Evolutionary conservation across 2,888 invertebrate species (phyloP), one percentile per base, ranked within the genome.

Genomic region (Drosophila incognita): DNA sequence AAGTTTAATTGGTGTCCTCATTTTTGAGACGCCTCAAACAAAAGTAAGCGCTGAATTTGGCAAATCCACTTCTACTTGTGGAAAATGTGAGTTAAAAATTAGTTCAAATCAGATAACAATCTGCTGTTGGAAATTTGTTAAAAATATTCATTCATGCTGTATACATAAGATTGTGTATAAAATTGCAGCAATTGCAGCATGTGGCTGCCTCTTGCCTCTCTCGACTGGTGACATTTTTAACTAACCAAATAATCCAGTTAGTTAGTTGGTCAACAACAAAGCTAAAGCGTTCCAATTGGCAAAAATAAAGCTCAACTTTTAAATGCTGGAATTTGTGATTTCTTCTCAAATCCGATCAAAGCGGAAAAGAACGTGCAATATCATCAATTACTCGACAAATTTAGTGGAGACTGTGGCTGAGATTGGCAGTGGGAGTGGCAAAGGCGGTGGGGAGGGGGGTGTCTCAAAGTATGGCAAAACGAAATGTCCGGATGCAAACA

Each of bases 401-500:
- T 90, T 86, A 84, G 79, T 88, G 48, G 54, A n/a, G 61, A 48
- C 46, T 24, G 60, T 42, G 49, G 48, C 53, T 49, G 49, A 54
- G 61, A 64, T 35, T 38, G 67, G 38, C 51, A 60, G 29, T 46
- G 59, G n/a, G 24, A 21, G 60, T 8, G 1, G 52, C 1, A 15
- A 13, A 11, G 8, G n/a, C n/a, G 6, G 24, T 21, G 21, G 21
- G 38, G 2, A 11, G 29, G 27, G 13, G 46, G 15, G 21, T 24
- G 15, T 15, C 24, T 15, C 21, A 38, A 29, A 38, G 65, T 61
- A 57, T 58, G 82, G 70, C 69, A 70, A 82, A 89, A 73, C 80
- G 78, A 87, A 87, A 85, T 85, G 74, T 77, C 88, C 91, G 91
- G 91, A 91, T 89, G 87, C 91, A 90, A 89, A 91, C 91, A 91